phyloP scores from a whole-genome alignment of 2,797 vertebrate species.

The Ibycter americanus region DNA sequence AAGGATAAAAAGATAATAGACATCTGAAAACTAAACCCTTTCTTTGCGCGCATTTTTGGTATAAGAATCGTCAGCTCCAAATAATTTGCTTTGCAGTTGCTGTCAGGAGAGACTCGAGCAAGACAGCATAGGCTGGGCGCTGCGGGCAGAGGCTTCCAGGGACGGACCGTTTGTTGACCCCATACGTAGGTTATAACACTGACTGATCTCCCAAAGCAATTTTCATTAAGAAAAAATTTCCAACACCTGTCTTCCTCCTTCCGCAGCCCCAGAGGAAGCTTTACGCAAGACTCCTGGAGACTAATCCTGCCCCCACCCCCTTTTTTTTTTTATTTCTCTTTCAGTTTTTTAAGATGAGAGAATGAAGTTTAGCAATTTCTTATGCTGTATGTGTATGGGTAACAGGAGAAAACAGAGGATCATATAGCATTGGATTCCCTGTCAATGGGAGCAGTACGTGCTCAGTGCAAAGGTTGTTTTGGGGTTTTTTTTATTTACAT shows the following conservation, averaged over 20 bases:
- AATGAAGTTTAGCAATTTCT: not conserved
- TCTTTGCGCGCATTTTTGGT: not conserved
- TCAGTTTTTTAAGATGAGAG: not conserved
- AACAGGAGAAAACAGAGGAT: not conserved
- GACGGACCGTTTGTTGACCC: not conserved
- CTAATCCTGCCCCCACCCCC: not conserved
- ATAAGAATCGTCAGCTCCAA: not conserved
- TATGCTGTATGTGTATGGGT: not conserved
- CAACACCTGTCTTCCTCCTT: not conserved
- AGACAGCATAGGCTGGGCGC: not conserved
- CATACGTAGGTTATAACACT: not conserved
- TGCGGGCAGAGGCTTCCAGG: not conserved
- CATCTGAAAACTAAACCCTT: not conserved
- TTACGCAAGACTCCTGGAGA: not conserved
- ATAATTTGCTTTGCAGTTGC: not conserved
- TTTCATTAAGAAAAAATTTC: not conserved
- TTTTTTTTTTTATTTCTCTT: too few relatives aligned
- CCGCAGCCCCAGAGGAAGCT: not conserved
- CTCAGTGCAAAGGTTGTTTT: not conserved
- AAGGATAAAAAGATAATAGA: not conserved
- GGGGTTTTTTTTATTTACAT: not conserved
- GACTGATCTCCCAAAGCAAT: not conserved
- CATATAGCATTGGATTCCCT: not conserved
- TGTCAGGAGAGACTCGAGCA: not conserved
- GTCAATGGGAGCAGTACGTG: rapidly evolving